phyloP scores from a whole-genome alignment of 2,113 vertebrate species.

The Lepidothrix coronata region DNA sequence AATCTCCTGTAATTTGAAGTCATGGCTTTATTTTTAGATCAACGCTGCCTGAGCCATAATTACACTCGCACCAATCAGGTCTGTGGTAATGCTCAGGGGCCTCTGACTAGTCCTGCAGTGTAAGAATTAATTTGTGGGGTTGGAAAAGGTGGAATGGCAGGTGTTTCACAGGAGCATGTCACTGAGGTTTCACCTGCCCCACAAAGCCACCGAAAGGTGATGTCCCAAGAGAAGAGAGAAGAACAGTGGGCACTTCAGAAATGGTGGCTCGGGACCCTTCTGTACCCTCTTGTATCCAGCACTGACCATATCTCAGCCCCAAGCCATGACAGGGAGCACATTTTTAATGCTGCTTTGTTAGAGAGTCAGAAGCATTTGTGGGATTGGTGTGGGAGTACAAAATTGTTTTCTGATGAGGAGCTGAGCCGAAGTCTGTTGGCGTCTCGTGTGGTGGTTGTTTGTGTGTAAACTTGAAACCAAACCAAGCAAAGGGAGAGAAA shows the following conservation, averaged over 20 bases:
- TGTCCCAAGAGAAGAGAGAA: not conserved
- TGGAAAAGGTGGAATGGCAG: conserved; percentile 23
- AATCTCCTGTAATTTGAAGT: conserved; percentile 13
- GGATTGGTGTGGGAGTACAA: conserved; percentile 51
- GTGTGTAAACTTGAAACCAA: conserved; percentile 42
- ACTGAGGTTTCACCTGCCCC: not conserved
- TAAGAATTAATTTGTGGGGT: conserved; percentile 4
- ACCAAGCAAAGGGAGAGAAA: not conserved
- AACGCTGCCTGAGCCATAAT: conserved; percentile 17
- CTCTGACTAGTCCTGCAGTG: conserved; percentile 20
- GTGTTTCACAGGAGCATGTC: not conserved
- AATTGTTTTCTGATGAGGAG: conserved; percentile 56
- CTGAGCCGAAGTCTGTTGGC: conserved; percentile 18
- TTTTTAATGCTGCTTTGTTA: conserved; percentile 16
- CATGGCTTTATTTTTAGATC: conserved; percentile 53
- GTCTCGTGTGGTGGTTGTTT: conserved; percentile 24
- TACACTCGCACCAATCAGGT: conserved; percentile 4
- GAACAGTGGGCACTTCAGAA: not conserved
- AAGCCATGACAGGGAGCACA: not conserved
- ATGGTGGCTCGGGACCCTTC: not conserved
- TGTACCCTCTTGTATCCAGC: not conserved
- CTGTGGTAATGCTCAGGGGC: not conserved
- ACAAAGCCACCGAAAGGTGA: not conserved
- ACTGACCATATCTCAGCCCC: not conserved
- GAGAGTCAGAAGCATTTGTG: conserved; percentile 49